Conservation (phyloP, 30 jellyfish, hydroid and myxozoan genomes). For the Euphysa ruthae region DNA sequence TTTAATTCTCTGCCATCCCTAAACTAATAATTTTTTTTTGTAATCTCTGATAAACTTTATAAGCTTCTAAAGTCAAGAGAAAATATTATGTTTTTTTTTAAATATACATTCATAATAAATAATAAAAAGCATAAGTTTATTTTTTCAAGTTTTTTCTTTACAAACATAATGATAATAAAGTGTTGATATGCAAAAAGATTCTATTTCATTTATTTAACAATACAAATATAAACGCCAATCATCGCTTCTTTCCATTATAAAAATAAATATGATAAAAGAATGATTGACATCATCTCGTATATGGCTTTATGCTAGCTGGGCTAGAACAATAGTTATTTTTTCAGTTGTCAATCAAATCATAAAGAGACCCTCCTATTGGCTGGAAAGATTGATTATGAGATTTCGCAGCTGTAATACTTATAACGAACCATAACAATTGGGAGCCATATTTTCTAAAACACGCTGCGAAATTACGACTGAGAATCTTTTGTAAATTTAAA, state of each 20-base stretch:
- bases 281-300: conserved; percentile 38
- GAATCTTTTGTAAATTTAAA: conserved; percentile 31
- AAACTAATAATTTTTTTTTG: no score
- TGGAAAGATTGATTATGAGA: conserved; percentile 29
- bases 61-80: no score
- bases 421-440: conserved; percentile 28
- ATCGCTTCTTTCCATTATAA: conserved; percentile 28
- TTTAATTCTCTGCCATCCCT: no score
- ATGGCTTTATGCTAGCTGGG: conserved; percentile 28
- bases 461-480: conserved; percentile 32
- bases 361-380: conserved; percentile 42
- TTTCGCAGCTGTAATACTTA: conserved; percentile 44
- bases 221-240: not conserved
- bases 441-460: conserved; percentile 26
- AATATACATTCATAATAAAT: no score
- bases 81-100: no score
- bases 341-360: conserved; percentile 31
- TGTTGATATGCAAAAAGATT: no score
- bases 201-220: no score
- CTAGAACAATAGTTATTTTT: conserved; percentile 8
- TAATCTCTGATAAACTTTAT: no score
- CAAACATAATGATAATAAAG: no score
- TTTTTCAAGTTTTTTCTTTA: no score
- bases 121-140: no score
- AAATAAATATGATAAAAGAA: conserved; percentile 18